Percentiles rank a stretch among this genome's conserved stretches.
phyloP scores from a whole-genome alignment of 2,888 invertebrate genomes.

The Aspidiotus destructor region DNA sequence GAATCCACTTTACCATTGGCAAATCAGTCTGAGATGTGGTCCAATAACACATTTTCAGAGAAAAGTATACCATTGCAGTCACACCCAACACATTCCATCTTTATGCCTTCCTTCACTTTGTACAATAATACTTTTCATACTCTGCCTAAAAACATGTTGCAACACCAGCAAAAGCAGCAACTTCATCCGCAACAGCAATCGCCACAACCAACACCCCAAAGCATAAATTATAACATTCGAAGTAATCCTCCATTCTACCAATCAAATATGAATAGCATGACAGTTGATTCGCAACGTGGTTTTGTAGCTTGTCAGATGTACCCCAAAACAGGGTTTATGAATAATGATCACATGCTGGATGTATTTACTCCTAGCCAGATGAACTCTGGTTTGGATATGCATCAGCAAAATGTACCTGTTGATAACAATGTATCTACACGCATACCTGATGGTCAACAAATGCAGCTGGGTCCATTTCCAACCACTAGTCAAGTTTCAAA shows the following conservation, averaged over 20 bases:
- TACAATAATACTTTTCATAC: constrained; percentile 25
- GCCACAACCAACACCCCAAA: constrained; percentile 26
- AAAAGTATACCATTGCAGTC: constrained; percentile 6
- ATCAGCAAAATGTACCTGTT: constrained; percentile 9
- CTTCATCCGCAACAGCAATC: constrained; percentile 18
- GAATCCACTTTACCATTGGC: constrained; percentile 24
- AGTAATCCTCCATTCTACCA: constrained; percentile 22
- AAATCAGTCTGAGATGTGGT: constrained; percentile 21
- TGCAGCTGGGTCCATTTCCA: constrained; percentile 12
- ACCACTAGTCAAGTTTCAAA: constrained; percentile 6
- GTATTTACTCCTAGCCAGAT: not conserved
- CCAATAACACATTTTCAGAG: not conserved
- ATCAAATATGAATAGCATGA: not conserved
- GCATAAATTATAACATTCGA: constrained; percentile 26
- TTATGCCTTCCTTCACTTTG: constrained; percentile 26
- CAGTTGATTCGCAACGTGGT: not conserved
- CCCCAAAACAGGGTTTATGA: constrained; percentile 14
- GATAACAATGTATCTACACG: constrained; percentile 9
- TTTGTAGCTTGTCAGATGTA: constrained; percentile 7
- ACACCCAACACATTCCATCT: constrained; percentile 19
- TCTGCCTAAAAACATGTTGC: not conserved
- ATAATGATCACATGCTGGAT: constrained; percentile 11
- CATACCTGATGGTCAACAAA: constrained; percentile 11
- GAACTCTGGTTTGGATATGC: not conserved
- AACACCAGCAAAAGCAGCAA: too few relatives aligned